phyloP scores from a whole-genome alignment of 2,888 invertebrate genomes.

The Caenorhabditis sinica region DNA sequence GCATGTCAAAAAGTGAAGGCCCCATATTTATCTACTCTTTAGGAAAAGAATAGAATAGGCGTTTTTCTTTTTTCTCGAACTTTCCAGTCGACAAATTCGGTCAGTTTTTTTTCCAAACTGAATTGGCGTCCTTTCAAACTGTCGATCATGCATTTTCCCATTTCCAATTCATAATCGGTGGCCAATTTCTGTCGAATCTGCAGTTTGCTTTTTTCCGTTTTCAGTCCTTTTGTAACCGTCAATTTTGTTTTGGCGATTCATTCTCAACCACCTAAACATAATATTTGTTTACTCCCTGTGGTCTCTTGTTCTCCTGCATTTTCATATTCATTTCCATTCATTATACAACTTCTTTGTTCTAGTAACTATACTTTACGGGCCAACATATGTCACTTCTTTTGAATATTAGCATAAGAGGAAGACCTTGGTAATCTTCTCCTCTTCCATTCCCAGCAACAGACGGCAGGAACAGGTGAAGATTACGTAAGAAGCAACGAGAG shows the following conservation, averaged over 20 bases:
- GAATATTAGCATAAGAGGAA: too few relatives aligned
- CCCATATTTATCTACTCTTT: conserved; percentile 16
- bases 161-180: conserved; percentile 26
- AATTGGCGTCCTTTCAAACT: neutral
- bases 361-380: too few relatives aligned
- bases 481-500: neutral
- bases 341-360: neutral
- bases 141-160: conserved; percentile 16
- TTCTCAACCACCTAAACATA: conserved; percentile 14
- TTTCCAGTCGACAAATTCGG: neutral
- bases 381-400: too few relatives aligned
- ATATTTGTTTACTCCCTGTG: conserved; percentile 22
- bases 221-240: neutral
- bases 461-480: conserved; percentile 15
- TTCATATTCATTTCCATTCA: neutral
- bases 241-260: conserved; percentile 25
- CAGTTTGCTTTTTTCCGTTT: neutral
- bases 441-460: neutral
- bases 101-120: neutral
- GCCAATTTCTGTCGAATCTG: conserved; percentile 2
- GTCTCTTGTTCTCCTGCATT: neutral
- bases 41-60: neutral
- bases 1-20: neutral
- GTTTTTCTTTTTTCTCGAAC: neutral
- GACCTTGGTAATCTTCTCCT: neutral